Conservation (phyloP, 2,113 vertebrate genomes). For the Tapirus terrestris region DNA sequence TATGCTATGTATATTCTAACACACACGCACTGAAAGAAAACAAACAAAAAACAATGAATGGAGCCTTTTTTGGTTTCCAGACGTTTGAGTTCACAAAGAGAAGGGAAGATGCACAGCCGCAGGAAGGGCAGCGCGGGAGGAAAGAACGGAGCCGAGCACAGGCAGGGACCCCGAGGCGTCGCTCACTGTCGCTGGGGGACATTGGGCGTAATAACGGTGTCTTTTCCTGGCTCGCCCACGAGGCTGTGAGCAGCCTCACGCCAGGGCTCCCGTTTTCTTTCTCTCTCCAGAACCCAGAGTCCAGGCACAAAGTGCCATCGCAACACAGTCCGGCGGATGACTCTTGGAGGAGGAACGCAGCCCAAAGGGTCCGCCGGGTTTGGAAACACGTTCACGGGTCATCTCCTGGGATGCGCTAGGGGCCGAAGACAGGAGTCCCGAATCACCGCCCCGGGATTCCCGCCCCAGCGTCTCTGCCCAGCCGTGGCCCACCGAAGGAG, state of each 20-base stretch:
- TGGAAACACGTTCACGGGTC: neutral
- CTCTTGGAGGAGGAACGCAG: neutral
- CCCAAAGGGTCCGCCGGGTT: neutral
- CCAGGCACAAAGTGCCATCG: neutral
- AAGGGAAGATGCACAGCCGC: neutral
- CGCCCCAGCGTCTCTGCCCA: neutral
- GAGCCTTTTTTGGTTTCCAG: neutral
- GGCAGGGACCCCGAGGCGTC: neutral
- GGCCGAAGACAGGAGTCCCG: neutral
- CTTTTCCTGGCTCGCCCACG: neutral
- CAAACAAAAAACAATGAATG: neutral
- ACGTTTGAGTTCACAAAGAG: neutral
- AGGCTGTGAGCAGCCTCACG: neutral
- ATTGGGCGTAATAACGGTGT: too few species aligned
- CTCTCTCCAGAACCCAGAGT: neutral
- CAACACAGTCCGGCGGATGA: neutral
- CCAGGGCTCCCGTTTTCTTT: too few species aligned
- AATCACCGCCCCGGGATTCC: neutral
- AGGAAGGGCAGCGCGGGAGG: neutral
- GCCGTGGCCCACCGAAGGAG: neutral
- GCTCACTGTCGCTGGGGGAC: neutral
- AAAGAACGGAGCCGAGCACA: accelerated
- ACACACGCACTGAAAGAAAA: neutral
- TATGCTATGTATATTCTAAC: neutral
- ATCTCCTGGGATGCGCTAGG: neutral